These are phyloP conservation scores for Crematogaster levior DNA, from an alignment of 2,888 invertebrate genomes.

Conservation along the genomic window DNA sequence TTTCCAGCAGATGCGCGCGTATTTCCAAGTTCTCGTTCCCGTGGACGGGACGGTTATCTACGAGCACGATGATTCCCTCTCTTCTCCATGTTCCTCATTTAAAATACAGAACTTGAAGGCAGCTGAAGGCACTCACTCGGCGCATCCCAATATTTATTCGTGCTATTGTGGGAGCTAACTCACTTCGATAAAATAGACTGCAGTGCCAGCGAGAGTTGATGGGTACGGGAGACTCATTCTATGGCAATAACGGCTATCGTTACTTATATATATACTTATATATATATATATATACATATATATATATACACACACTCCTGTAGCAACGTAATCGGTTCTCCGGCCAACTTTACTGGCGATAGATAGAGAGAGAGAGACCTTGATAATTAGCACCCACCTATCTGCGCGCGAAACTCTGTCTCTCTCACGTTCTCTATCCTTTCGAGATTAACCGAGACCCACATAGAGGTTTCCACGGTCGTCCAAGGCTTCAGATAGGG, in stretches of 20 bases:
- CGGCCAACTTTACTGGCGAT: slow-evolving; percentile 75
- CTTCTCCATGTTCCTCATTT: slow-evolving; percentile 15
- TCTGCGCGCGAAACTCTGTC: slow-evolving; percentile 36
- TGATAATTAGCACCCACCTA: slow-evolving; percentile 78
- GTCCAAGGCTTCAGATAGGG: slow-evolving; percentile 53
- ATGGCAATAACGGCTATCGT: slow-evolving; percentile 72
- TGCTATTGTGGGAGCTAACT: slow-evolving; percentile 43
- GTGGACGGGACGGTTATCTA: slow-evolving; percentile 3
- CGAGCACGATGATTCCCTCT: slow-evolving; percentile 14
- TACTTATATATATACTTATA: slow-evolving; percentile 73
- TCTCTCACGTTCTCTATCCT: slow-evolving; percentile 2
- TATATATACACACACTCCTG: slow-evolving; percentile 53
- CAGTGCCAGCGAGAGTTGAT: slow-evolving; percentile 20
- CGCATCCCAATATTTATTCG: slow-evolving; percentile 44
- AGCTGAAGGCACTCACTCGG: slow-evolving; percentile 23
- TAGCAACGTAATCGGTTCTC: slow-evolving; percentile 77
- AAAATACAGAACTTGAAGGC: slow-evolving; percentile 41
- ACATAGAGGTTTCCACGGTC: slow-evolving; percentile 64
- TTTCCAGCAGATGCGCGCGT: slow-evolving; percentile 27
- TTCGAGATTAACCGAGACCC: slow-evolving; percentile 72
- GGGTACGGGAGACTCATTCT: slow-evolving; percentile 55
- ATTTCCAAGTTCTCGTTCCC: slow-evolving; percentile 17
- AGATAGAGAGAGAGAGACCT: slow-evolving; percentile 73
- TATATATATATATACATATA: too few relatives aligned
- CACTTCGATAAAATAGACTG: slow-evolving; percentile 43